phyloP scores from a whole-genome alignment of 2,113 vertebrate species.

The Perca flavescens region DNA sequence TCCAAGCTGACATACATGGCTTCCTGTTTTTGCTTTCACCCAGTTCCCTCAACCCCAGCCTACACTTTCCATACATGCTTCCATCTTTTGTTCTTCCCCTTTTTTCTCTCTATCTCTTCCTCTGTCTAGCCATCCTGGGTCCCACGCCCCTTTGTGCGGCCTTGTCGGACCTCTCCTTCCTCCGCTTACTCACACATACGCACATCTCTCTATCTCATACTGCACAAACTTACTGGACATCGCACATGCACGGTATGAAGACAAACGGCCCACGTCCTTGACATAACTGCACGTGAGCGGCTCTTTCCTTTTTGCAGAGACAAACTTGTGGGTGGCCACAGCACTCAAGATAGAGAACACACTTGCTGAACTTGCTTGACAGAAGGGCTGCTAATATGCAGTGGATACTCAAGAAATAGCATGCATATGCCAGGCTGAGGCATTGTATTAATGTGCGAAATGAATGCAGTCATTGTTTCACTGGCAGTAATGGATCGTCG shows the following conservation, averaged over 20 bases:
- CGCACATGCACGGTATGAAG: conserved; percentile 40
- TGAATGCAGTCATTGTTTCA: conserved; percentile 29
- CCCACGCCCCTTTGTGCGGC: conserved; percentile 49
- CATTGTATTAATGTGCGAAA: conserved; percentile 32
- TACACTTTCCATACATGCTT: conserved; percentile 56
- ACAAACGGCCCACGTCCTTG: conserved; percentile 44
- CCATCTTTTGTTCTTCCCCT: conserved; percentile 67
- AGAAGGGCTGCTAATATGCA: conserved; percentile 10
- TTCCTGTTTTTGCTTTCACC: conserved; percentile 74
- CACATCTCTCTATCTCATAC: conserved; percentile 23
- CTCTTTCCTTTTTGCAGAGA: conserved; percentile 36
- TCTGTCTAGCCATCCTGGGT: conserved; percentile 61
- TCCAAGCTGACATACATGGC: conserved; percentile 65
- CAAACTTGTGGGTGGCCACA: conserved; percentile 15
- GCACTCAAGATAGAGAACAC: conserved; percentile 20
- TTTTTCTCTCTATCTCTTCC: conserved; percentile 54
- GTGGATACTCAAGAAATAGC: conserved; percentile 30
- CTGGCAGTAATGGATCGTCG: conserved; percentile 2
- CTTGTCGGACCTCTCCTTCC: conserved; percentile 66
- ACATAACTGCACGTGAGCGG: conserved; percentile 19
- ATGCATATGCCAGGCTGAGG: conserved; percentile 21
- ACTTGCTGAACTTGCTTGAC: conserved; percentile 45
- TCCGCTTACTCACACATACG: conserved; percentile 22
- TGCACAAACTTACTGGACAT: conserved; percentile 45
- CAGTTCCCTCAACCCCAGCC: conserved; percentile 20